These are phyloP conservation scores for Mormoops blainvillei DNA, from an alignment of 2,113 vertebrate species.

Conservation along the genomic window DNA sequence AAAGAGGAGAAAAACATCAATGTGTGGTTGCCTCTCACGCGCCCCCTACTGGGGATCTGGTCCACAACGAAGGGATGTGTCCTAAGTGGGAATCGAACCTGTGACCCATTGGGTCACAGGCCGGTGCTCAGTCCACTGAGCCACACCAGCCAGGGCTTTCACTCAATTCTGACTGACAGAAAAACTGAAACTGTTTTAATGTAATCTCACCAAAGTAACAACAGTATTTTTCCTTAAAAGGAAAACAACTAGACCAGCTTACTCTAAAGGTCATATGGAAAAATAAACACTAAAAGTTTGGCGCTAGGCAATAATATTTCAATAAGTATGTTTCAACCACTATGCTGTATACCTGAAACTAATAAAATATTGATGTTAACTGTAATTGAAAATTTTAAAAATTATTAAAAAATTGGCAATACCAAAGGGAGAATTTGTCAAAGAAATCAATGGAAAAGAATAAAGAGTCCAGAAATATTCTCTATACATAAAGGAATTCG, in stretches of 20 bases:
- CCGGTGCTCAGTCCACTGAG: no score
- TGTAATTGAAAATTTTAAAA: not conserved
- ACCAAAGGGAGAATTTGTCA: not conserved
- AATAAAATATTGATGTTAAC: not conserved
- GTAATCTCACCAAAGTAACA: not conserved
- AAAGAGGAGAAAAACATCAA: no score
- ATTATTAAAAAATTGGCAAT: not conserved
- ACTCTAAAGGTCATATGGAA: slow-evolving; percentile 1
- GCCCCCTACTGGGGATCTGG: no score
- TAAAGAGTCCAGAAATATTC: not conserved
- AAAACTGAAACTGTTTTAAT: slow-evolving; percentile 8
- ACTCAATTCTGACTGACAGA: not conserved
- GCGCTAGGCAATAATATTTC: not conserved
- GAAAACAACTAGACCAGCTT: not conserved
- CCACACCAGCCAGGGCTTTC: no score
- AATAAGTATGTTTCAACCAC: not conserved
- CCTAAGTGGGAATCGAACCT: no score
- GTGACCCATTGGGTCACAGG: no score
- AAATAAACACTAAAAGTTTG: slow-evolving; percentile 19
- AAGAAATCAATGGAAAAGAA: slow-evolving; percentile 28
- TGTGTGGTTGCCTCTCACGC: no score
- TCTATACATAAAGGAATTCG: not conserved
- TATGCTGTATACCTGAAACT: not conserved
- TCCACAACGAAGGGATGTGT: no score
- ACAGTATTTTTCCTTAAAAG: not conserved